Base-by-base conservation (phyloP, 2,888 invertebrate species). In the Ceriagrion tenellum region DNA sequence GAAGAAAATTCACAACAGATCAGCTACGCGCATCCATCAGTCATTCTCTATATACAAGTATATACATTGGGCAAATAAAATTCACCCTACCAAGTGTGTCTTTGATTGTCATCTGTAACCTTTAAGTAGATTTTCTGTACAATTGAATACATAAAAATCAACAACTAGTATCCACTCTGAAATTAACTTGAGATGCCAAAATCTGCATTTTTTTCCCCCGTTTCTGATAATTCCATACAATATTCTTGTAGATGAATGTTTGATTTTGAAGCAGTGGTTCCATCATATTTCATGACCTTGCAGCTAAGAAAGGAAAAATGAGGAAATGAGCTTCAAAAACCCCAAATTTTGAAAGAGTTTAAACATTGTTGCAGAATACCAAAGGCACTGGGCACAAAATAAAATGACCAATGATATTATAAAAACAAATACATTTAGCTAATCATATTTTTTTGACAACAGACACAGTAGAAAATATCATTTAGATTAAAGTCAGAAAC, bases 1-100 rank as follows among this genome's bases (percentile, higher is more conserved):
- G 93, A 40, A 93, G 93, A 93, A 93, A 93, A 93, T 93, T 93
- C 93, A 93, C 93, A 93, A 93, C 93, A 93, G 93, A 93, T 93
- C 93, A 93, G 69, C 93, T 93, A 93, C 74, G 63, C 93, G 26
- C 93, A 93, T 93, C 93, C 93, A 93, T 93, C 93, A 93, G 63
- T 69, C 93, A 93, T 93, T 93, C 93, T 47, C 47, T 93, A 93
- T 93, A 47, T 93, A 93, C 93, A 93, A 69, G 69, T 69, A 93
- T 93, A 16, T 93, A 93, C 93, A 93, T 47, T 40, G 47, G 93
- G 93, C 93, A 93, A 93, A 93, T 69, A n/a, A n/a, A 26, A 93
- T 93, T 93, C 69, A 69, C 93, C 93, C 47, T 74, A 47, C 93
- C 93, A 93, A 93, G 47, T 74, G 93, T 93, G 93, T 93, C 93